Base-by-base conservation (phyloP, 1,140 invertebrate species). In the Eumaeus atala region DNA sequence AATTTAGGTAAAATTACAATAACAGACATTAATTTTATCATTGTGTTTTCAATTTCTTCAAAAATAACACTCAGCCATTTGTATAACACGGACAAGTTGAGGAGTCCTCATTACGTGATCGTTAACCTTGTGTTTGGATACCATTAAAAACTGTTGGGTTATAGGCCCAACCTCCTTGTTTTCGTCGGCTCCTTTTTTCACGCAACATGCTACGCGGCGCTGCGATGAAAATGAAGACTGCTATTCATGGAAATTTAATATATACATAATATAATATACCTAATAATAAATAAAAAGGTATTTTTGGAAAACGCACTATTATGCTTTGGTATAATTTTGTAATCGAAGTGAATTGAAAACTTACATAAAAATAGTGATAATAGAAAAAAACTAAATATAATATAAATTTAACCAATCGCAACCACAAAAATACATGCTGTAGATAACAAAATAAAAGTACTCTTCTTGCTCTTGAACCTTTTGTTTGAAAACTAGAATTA, bases 131-230 rank as follows among this genome's bases (percentile, higher is more conserved):
- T 77, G 54, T 67, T 61, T 54, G 21, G 33, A 51, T 12, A 17
- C 57, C 59, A 37, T 54, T 52, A 36, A 59, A 72, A 57, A 67
- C 57, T 51, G 72, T 66, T 59, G 76, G 66, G 54, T 74, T 76
- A 68, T 69, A 59, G 57, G 48, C 62, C 58, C 65, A 73, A 72
- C 72, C 78, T 74, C 69, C 75, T 76, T 79, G 77, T 79, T 79
- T 78, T 77, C 64, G 65, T 76, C 57, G 64, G 64, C 77, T 70
- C 70, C 74, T 77, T 75, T 78, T 78, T 67, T 70, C 61, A 66
- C 58, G 67, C 62, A 67, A 67, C 67, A 59, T 36, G 50, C 69
- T 64, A 70, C 69, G 61, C 66, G 67, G 70, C 59, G 56, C 37
- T 59, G 62, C 62, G 2, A 63, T 54, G 54, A 60, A 62, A 36